Conservation (phyloP, 2,888 invertebrate genomes). For the Lochmaea capreae region DNA sequence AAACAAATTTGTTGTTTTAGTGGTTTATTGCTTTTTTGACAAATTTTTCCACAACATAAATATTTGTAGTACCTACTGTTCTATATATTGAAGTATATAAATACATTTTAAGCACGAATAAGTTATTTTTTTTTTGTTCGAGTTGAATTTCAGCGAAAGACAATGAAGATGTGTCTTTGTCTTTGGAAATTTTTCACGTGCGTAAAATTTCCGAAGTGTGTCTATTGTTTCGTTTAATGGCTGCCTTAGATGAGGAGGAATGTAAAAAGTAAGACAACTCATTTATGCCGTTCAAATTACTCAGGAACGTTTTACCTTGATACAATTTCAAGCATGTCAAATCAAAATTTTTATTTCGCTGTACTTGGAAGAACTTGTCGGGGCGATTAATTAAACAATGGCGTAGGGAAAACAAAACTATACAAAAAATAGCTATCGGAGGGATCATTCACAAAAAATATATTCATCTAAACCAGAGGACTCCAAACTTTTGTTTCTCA, state of each 20-base stretch:
- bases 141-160: slow-evolving; percentile 32
- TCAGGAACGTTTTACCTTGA: slow-evolving; percentile 23
- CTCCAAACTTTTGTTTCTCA: too few relatives aligned
- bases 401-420: background rate
- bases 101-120: slow-evolving; percentile 19
- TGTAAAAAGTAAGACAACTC: slow-evolving; percentile 29
- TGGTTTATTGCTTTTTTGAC: too few relatives aligned
- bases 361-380: slow-evolving; percentile 14
- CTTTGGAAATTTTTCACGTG: slow-evolving; percentile 41
- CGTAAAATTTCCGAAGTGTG: slow-evolving; percentile 41
- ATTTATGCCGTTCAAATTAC: slow-evolving; percentile 34
- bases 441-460: background rate
- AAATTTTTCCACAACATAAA: too few relatives aligned
- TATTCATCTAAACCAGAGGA: too few relatives aligned
- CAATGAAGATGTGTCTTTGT: slow-evolving; percentile 43
- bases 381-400: slow-evolving; percentile 1
- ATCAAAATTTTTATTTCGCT: slow-evolving; percentile 18
- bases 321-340: slow-evolving; percentile 29
- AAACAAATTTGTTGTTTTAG: too few relatives aligned
- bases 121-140: slow-evolving; percentile 20
- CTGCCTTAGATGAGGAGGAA: slow-evolving; percentile 35
- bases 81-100: slow-evolving; percentile 7
- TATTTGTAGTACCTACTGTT: background rate
- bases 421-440: background rate
- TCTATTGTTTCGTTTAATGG: slow-evolving; percentile 40